These are phyloP conservation scores for Xylophagus ater DNA, from an alignment of 2,888 invertebrate species.

Conservation along the genomic window DNA sequence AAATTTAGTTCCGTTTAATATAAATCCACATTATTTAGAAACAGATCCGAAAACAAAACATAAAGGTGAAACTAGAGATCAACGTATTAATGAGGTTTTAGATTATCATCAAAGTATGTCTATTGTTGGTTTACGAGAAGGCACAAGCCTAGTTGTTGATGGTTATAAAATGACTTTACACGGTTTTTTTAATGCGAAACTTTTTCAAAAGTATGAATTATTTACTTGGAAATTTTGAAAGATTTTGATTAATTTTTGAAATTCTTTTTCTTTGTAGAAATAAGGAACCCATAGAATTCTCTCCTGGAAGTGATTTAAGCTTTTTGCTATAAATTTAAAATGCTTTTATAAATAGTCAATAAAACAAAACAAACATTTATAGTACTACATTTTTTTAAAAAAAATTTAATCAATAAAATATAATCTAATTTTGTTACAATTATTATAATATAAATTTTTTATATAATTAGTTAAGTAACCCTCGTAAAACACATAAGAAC, in stretches of 20 bases:
- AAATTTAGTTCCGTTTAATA: slow-evolving; percentile 66
- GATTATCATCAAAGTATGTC: too few species aligned
- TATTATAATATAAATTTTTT: too few species aligned
- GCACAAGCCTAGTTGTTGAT: slow-evolving; percentile 51
- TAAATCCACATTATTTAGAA: slow-evolving; percentile 75
- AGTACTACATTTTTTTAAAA: too few species aligned
- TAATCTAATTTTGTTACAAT: too few species aligned
- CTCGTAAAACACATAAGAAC: too few species aligned
- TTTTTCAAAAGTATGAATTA: slow-evolving; percentile 50
- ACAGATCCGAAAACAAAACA: slow-evolving; percentile 46
- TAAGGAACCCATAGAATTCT: slow-evolving; percentile 11
- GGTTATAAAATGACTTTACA: slow-evolving; percentile 48
- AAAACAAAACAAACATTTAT: too few species aligned
- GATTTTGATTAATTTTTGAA: slow-evolving; percentile 7
- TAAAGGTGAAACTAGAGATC: slow-evolving; percentile 69
- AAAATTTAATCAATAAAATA: too few species aligned
- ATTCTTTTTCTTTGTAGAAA: slow-evolving; percentile 15
- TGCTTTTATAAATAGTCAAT: too few species aligned
- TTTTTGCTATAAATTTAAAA: slow-evolving; percentile 18
- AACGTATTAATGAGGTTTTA: slow-evolving; percentile 58
- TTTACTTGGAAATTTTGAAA: background rate
- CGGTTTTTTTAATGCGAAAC: slow-evolving; percentile 50
- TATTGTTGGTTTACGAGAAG: slow-evolving; percentile 64
- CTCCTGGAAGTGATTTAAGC: slow-evolving; percentile 16
- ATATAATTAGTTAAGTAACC: too few species aligned